Percentiles rank a stretch among this genome's conserved stretches.
phyloP scores from a whole-genome alignment of 2,888 invertebrate species.

The Graphium colonna region DNA sequence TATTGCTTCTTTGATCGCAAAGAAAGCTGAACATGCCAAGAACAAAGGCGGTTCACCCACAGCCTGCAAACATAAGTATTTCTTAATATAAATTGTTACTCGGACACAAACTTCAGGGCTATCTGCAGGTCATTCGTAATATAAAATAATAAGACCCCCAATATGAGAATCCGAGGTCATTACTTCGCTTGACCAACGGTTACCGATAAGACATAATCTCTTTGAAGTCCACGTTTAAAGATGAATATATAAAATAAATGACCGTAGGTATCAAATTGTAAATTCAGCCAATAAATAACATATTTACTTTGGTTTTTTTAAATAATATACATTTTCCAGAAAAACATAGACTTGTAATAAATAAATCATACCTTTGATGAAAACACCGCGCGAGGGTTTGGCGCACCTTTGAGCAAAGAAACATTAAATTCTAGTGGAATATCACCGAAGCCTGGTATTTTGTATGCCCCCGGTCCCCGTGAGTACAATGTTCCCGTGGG shows the following conservation, averaged over 20 bases:
- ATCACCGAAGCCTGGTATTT: constrained; percentile 91
- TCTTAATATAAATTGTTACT: neutral
- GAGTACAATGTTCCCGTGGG: constrained; percentile 90
- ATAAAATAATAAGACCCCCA: neutral
- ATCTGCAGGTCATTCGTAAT: too few species aligned
- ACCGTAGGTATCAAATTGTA: too few species aligned
- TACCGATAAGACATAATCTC: too few species aligned
- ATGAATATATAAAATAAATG: too few species aligned
- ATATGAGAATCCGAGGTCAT: neutral
- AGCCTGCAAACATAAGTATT: constrained; percentile 80
- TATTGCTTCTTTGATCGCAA: constrained; percentile 94
- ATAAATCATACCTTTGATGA: constrained; percentile 95
- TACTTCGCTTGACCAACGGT: too few species aligned
- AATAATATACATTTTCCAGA: too few species aligned
- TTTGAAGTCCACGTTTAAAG: too few species aligned
- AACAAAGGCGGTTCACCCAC: constrained; percentile 98
- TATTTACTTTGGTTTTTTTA: too few species aligned
- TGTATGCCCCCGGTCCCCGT: constrained; percentile 92
- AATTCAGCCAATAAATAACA: too few species aligned
- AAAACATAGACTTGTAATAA: too few species aligned
- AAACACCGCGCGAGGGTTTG: constrained; percentile 92
- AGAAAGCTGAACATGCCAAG: constrained; percentile 91
- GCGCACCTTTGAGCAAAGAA: constrained; percentile 87
- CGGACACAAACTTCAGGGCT: neutral
- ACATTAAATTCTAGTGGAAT: constrained; percentile 92